Evolutionary conservation across 1,140 invertebrate genomes (phyloP).

Genomic region (Brachionus calyciflorus): DNA sequence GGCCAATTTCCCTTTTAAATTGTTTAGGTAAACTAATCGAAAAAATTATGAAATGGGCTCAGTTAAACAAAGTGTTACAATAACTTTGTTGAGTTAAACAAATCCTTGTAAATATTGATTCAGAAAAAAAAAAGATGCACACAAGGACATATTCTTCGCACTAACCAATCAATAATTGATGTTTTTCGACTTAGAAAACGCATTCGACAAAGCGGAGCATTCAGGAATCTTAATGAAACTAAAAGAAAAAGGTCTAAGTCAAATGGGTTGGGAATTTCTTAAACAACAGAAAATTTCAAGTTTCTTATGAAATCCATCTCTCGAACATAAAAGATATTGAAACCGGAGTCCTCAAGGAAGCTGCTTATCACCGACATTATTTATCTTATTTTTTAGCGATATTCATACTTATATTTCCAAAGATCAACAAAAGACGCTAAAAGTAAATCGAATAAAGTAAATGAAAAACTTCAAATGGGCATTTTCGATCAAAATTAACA

Average conservation of each 20-base stretch:
- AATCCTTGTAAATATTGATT: conserved; percentile 51
- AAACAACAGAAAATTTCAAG: not conserved
- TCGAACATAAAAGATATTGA: not conserved
- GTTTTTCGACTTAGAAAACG: conserved; percentile 59
- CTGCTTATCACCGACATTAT: not conserved
- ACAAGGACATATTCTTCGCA: conserved; percentile 53
- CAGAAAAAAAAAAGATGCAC: conserved; percentile 53
- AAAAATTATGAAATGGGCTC: not conserved
- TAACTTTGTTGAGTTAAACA: no score
- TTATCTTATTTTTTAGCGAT: not conserved
- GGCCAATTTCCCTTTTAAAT: conserved; percentile 47
- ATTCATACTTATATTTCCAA: no score
- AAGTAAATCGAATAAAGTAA: not conserved
- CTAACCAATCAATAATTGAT: conserved; percentile 53
- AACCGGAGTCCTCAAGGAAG: conserved; percentile 17
- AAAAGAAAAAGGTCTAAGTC: not conserved
- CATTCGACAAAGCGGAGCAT: conserved; percentile 58
- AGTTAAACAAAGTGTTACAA: conserved; percentile 19
- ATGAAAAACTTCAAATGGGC: not conserved
- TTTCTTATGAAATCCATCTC: not conserved
- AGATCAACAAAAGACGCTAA: not conserved
- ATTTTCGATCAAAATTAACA: not conserved
- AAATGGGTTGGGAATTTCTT: not conserved
- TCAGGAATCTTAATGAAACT: conserved; percentile 55
- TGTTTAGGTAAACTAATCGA: conserved; percentile 47